A percentile compares a stretch with the other conserved stretches of the same genome.
phyloP scores from a whole-genome alignment of 2,113 vertebrate species.

The Scalopus aquaticus region DNA sequence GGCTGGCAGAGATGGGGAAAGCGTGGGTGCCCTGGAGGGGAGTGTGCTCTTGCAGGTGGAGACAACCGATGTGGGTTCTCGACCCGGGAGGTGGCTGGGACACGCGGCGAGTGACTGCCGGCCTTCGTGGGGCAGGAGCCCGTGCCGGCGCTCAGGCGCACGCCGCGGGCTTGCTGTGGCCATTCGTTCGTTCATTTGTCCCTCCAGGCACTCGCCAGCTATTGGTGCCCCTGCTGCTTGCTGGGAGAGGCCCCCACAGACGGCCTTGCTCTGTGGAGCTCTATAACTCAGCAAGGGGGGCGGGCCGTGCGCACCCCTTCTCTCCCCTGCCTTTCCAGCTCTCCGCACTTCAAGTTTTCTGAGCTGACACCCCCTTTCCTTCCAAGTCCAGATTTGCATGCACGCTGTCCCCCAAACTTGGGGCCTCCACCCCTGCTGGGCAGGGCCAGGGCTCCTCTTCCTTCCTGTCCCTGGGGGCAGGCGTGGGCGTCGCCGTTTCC shows the following conservation, averaged over 20 bases:
- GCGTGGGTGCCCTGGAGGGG: neutral
- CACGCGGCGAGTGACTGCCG: too few relatives aligned
- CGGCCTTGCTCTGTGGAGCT: neutral
- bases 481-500: conserved; percentile 64
- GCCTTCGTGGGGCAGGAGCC: too few relatives aligned
- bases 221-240: neutral
- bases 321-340: neutral
- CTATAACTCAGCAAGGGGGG: neutral
- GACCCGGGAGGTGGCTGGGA: neutral
- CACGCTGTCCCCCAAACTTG: accelerated
- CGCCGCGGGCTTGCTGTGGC: too few relatives aligned
- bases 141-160: too few relatives aligned
- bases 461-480: neutral
- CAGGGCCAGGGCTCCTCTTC: conserved; percentile 22
- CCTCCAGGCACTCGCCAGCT: too few relatives aligned
- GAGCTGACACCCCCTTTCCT: neutral
- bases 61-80: too few relatives aligned
- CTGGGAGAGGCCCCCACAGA: neutral
- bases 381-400: neutral
- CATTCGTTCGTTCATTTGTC: too few relatives aligned
- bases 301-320: accelerated
- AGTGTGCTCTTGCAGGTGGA: accelerated
- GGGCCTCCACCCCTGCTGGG: accelerated
- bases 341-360: neutral
- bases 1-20: neutral